phyloP scores from a whole-genome alignment of 2,797 vertebrate genomes.

The Artibeus lituratus region DNA sequence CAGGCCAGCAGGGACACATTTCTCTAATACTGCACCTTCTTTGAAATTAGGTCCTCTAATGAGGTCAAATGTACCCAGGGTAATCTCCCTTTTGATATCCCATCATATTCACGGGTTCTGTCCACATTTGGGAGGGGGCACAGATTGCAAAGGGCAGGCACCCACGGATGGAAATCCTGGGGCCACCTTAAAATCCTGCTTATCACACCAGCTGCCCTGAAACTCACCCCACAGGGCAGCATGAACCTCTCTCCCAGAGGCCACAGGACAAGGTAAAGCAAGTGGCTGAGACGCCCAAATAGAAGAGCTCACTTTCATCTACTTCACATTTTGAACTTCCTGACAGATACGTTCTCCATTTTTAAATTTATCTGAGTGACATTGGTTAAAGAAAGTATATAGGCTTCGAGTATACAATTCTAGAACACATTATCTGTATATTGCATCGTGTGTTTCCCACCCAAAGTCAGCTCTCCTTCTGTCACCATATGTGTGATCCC shows the following conservation, averaged over 20 bases:
- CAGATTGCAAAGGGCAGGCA: not conserved
- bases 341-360: not conserved
- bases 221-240: too few relatives aligned
- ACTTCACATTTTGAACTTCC: not conserved
- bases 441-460: not conserved
- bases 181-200: too few relatives aligned
- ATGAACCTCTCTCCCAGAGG: not conserved
- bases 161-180: too few relatives aligned
- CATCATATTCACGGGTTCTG: not conserved
- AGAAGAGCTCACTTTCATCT: not conserved
- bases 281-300: not conserved
- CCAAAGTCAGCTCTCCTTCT: not conserved
- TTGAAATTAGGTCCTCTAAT: not conserved
- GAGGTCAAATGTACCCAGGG: not conserved
- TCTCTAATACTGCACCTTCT: not conserved
- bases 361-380: not conserved
- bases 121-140: not conserved
- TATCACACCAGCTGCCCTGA: not conserved
- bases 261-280: not conserved
- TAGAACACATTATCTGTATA: not conserved
- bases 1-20: not conserved
- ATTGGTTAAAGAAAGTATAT: not conserved
- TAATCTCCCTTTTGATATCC: not conserved
- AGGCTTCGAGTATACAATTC: not conserved
- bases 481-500: not conserved